A percentile compares a stretch with the other conserved stretches of the same genome.
phyloP scores from a whole-genome alignment of 2,888 invertebrate genomes.

The Cheilosia grossa region DNA sequence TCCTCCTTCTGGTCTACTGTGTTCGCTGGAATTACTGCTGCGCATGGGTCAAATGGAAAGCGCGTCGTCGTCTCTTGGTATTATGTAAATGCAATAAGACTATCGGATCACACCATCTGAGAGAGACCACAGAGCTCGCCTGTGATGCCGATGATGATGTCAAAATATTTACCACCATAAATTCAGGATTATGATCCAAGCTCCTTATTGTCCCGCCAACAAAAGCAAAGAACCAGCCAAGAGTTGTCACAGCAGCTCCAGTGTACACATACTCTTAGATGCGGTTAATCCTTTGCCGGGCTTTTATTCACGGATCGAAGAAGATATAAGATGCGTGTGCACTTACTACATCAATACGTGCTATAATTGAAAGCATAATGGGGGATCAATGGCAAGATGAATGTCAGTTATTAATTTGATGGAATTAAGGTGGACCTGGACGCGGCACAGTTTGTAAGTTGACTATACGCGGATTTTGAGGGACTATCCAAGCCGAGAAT shows the following conservation, averaged over 20 bases:
- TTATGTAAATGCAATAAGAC: conserved; percentile 72
- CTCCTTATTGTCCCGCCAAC: conserved; percentile 62
- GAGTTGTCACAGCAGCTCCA: conserved; percentile 54
- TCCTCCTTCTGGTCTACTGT: conserved; percentile 22
- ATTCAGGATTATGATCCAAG: conserved; percentile 73
- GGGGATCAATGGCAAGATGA: conserved; percentile 71
- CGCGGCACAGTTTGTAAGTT: conserved; percentile 26
- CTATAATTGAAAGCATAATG: conserved; percentile 73
- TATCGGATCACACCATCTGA: conserved; percentile 72
- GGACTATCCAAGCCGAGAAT: conserved; percentile 42
- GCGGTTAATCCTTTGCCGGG: conserved; percentile 60
- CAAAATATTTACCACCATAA: conserved; percentile 75
- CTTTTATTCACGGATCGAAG: conserved; percentile 57
- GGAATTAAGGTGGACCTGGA: conserved; percentile 73
- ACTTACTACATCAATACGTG: conserved; percentile 73
- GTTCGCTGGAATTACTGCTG: conserved; percentile 12
- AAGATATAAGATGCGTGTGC: conserved; percentile 73
- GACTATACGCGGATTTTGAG: conserved; percentile 8
- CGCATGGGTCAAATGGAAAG: conserved; percentile 13
- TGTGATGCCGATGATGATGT: conserved; percentile 68
- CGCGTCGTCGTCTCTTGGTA: neutral
- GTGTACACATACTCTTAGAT: conserved; percentile 59
- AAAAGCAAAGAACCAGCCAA: conserved; percentile 35
- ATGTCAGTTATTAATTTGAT: conserved; percentile 72
- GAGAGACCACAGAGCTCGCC: conserved; percentile 60